These are phyloP conservation scores for Larimichthys crocea DNA, from an alignment of 2,113 vertebrate genomes.

Conservation along the genomic window DNA sequence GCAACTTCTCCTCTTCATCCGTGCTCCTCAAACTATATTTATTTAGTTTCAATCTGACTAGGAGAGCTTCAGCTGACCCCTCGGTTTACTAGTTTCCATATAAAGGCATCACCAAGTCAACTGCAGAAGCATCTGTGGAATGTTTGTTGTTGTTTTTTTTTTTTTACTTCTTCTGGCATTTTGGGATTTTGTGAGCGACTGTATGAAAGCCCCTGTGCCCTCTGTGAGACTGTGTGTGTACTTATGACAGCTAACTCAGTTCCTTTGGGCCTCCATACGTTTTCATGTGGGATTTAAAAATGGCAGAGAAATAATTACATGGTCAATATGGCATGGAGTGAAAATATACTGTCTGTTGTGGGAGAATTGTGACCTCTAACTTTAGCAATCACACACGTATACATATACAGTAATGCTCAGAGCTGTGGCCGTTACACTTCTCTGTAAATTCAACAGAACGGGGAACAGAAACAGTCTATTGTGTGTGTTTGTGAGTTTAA, in stretches of 20 bases:
- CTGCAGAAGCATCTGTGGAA: constrained; percentile 79
- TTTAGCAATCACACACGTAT: constrained; percentile 15
- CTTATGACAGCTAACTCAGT: neutral
- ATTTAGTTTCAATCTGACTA: constrained; percentile 56
- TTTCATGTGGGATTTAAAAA: constrained; percentile 43
- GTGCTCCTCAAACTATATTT: constrained; percentile 45
- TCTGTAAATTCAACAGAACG: neutral
- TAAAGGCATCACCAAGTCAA: constrained; percentile 81
- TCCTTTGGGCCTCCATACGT: neutral
- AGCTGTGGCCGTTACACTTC: neutral
- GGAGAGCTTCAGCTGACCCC: constrained; percentile 52
- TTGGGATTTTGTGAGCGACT: constrained; percentile 55
- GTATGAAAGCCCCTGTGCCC: constrained; percentile 23
- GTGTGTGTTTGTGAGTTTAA: too few relatives aligned
- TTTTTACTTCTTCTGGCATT: constrained; percentile 9
- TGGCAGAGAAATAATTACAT: constrained; percentile 38
- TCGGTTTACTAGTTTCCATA: constrained; percentile 76
- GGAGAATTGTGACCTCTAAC: constrained; percentile 53
- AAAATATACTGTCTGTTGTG: constrained; percentile 27
- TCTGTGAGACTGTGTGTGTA: constrained; percentile 1
- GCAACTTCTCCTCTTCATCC: constrained; percentile 13
- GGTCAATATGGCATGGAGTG: constrained; percentile 13
- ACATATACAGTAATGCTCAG: neutral
- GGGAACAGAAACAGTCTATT: neutral
- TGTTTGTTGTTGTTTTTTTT: constrained; percentile 72